phyloP scores from a whole-genome alignment of 2,113 vertebrate genomes.

The Scartelaos histophorus region DNA sequence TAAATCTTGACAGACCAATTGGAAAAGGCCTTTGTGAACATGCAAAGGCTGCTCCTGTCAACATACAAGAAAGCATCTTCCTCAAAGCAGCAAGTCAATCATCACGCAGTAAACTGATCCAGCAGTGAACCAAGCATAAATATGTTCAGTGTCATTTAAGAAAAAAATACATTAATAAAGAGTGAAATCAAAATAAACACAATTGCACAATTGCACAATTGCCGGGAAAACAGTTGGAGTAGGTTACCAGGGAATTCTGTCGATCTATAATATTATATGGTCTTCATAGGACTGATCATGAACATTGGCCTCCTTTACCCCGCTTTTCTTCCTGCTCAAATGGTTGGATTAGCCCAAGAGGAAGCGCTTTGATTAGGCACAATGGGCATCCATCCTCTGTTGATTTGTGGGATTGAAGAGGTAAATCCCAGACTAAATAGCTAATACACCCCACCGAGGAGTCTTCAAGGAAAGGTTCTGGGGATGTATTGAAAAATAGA shows the following conservation, averaged over 20 bases:
- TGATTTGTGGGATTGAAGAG: conserved; percentile 79
- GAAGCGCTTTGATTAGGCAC: conserved; percentile 80
- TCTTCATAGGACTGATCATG: conserved; percentile 74
- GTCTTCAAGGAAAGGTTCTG: conserved; percentile 19
- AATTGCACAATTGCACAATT: conserved; percentile 63
- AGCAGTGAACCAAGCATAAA: conserved; percentile 57
- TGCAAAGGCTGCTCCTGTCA: conserved; percentile 41
- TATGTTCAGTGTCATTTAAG: conserved; percentile 34
- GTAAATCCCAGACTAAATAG: conserved; percentile 76
- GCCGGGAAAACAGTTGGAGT: conserved; percentile 46
- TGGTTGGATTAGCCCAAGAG: conserved; percentile 78
- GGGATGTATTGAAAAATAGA: conserved; percentile 32
- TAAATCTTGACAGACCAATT: conserved; percentile 17
- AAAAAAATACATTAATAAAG: conserved; percentile 64
- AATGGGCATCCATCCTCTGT: conserved; percentile 81
- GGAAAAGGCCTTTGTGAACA: conserved; percentile 53
- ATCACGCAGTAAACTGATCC: conserved; percentile 62
- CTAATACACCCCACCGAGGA: conserved; percentile 67
- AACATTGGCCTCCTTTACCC: conserved; percentile 68
- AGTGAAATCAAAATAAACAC: conserved; percentile 72
- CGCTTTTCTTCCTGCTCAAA: conserved; percentile 78
- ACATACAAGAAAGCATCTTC: conserved; percentile 47
- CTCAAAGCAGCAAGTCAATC: conserved; percentile 64
- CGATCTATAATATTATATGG: conserved; percentile 73
- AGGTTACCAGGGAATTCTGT: conserved; percentile 27